Percentiles rank a stretch among this genome's conserved stretches.
phyloP scores from a whole-genome alignment of 2,113 vertebrate species.

The Nothoprocta perdicaria region DNA sequence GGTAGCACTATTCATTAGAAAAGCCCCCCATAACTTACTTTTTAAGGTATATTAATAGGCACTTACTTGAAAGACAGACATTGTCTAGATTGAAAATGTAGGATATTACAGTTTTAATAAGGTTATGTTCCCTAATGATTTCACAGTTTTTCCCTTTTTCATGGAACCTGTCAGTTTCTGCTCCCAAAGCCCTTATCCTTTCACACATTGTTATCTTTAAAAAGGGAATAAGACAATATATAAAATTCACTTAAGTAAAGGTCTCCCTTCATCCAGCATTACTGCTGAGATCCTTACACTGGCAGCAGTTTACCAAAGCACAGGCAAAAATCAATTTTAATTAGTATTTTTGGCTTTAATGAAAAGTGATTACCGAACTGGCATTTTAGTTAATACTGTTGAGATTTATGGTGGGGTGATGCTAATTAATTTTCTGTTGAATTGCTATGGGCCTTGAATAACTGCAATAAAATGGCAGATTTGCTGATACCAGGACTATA shows the following conservation, averaged over 20 bases:
- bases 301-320: slow-evolving; percentile 79
- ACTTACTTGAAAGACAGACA: slow-evolving; percentile 18
- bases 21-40: not conserved
- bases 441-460: slow-evolving; percentile 75
- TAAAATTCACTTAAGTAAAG: slow-evolving; percentile 80
- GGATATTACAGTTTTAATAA: slow-evolving; percentile 53
- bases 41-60: slow-evolving; percentile 45
- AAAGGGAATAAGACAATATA: slow-evolving; percentile 69
- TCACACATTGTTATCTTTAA: slow-evolving; percentile 79
- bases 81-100: not conserved
- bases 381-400: slow-evolving; percentile 84
- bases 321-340: slow-evolving; percentile 85
- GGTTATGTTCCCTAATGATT: slow-evolving; percentile 25
- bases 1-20: not conserved
- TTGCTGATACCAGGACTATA: slow-evolving; percentile 75
- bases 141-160: not conserved
- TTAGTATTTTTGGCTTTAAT: slow-evolving; percentile 87
- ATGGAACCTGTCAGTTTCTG: slow-evolving; percentile 31
- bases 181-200: slow-evolving; percentile 54
- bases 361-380: slow-evolving; percentile 86
- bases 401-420: slow-evolving; percentile 82
- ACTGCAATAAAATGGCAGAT: slow-evolving; percentile 76
- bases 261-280: slow-evolving; percentile 66
- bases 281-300: slow-evolving; percentile 70
- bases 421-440: slow-evolving; percentile 85